These are phyloP conservation scores for Chaetura pelagica DNA, from an alignment of 2,113 vertebrate species.

Conservation along the genomic window DNA sequence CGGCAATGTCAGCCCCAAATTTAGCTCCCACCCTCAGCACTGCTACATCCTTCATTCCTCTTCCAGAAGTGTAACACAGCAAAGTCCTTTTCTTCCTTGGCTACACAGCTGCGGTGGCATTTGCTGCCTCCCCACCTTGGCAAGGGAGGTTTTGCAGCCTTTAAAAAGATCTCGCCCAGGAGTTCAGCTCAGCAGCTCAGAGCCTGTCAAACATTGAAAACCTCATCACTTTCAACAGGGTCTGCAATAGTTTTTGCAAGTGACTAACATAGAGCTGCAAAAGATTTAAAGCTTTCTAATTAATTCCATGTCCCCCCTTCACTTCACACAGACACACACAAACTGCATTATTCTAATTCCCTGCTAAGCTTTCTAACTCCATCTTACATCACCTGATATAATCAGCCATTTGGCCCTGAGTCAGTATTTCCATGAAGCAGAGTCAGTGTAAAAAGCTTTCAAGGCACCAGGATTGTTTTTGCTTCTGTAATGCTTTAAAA, in stretches of 20 bases:
- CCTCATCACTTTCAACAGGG: background rate
- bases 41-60: background rate
- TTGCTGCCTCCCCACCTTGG: background rate
- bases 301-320: slow-evolving; percentile 7
- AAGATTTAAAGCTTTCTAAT: slow-evolving; percentile 59
- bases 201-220: background rate
- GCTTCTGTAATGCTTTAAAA: slow-evolving; percentile 64
- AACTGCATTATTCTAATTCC: slow-evolving; percentile 57
- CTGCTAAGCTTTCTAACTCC: slow-evolving; percentile 60
- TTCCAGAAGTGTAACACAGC: background rate
- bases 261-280: background rate
- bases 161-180: background rate
- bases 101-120: accelerated
- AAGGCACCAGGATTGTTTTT: slow-evolving; percentile 66
- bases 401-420: slow-evolving; percentile 68
- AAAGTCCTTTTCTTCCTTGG: background rate
- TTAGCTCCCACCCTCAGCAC: background rate
- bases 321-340: slow-evolving; percentile 17
- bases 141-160: background rate
- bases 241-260: background rate
- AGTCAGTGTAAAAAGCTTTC: slow-evolving; percentile 56
- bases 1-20: background rate
- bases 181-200: background rate
- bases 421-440: slow-evolving; percentile 61
- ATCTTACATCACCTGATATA: slow-evolving; percentile 57